Base-by-base conservation (phyloP, 2,113 vertebrate species). In the Vulpes lagopus region DNA sequence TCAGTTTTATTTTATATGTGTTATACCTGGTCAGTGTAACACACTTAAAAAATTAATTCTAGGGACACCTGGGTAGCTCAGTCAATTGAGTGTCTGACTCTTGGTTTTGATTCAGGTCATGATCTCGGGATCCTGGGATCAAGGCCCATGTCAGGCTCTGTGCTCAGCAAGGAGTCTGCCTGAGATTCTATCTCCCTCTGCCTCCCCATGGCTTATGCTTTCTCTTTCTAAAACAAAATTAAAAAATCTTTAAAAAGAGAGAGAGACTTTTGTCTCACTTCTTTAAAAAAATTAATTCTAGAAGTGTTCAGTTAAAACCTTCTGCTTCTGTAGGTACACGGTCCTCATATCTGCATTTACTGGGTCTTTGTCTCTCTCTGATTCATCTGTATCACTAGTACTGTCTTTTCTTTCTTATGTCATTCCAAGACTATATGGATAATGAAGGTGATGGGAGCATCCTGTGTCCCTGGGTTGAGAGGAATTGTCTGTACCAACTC, bases 261-360 rank as follows among this genome's bases (percentile, higher is more conserved):
- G 59, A 60, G 43, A 43, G 20, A 60, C 59, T 9, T 60, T 60
- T 60, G 59, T 60, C 59, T 9, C 6, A 60, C 59, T 60, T 60
- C 19, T 22, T 38, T 27, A 14, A 27, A 93, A 43, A 78, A 43
- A 38, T 22, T 85, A 87, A 60, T 67, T 91, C 65, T 82, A 8
- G 38, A 67, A 20, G 17, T 59, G 73, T 74, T 65, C 49, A 38
- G 9, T 43, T 38, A 35, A 78, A 67, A 16, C 11, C 2, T 67
- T 86, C 15, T n/a, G 19, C 11, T 38, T 76, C 38, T 53, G 9
- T 57, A 30, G 17, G 4, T 43, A 11, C 7, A 16, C 1, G 32
- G n/a, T 17, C 30, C 38, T 2, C 35, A 14, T 25, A 7, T 17
- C 35, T 0, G 7, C 7, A 12, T 22, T 20, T 8, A 16, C 43